Evolutionary conservation across 2,113 vertebrate species (phyloP).

Genomic region (Thunnus maccoyii): DNA sequence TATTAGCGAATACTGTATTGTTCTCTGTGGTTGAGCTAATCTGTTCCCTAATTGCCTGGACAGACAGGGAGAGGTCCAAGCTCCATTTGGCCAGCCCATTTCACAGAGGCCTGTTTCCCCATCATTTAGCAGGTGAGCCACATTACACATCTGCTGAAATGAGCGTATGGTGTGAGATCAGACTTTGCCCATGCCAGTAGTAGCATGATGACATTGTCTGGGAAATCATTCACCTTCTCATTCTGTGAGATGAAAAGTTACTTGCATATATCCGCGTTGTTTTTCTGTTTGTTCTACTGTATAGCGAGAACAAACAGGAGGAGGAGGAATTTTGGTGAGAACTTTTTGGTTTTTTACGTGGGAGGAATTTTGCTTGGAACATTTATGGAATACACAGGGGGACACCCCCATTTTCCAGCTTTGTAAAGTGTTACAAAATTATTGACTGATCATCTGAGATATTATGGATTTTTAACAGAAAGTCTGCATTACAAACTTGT

Average conservation of each 20-base stretch:
- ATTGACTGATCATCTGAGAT: neutral
- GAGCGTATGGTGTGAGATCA: constrained; percentile 46
- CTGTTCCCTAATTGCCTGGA: constrained; percentile 70
- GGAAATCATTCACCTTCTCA: constrained; percentile 45
- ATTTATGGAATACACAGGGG: neutral
- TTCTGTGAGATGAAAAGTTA: neutral
- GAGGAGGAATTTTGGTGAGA: neutral
- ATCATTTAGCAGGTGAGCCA: constrained; percentile 80
- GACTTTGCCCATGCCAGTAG: constrained; percentile 21
- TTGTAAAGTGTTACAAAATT: neutral
- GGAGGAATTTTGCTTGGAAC: neutral
- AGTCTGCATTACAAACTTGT: too few relatives aligned
- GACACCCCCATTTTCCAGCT: neutral
- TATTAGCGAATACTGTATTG: constrained; percentile 48
- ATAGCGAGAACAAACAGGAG: neutral
- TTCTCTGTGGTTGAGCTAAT: constrained; percentile 58
- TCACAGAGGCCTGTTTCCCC: constrained; percentile 70
- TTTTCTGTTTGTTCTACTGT: neutral
- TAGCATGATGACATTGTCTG: constrained; percentile 40
- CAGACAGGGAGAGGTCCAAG: constrained; percentile 70
- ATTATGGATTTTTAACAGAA: neutral
- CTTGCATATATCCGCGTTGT: neutral
- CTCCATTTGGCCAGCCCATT: constrained; percentile 78
- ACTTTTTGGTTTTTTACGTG: neutral
- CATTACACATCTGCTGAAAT: constrained; percentile 80